These are phyloP conservation scores for Hydra vulgaris DNA, from an alignment of 30 jellyfish, hydroid and myxozoan genomes.

Conservation along the genomic window DNA sequence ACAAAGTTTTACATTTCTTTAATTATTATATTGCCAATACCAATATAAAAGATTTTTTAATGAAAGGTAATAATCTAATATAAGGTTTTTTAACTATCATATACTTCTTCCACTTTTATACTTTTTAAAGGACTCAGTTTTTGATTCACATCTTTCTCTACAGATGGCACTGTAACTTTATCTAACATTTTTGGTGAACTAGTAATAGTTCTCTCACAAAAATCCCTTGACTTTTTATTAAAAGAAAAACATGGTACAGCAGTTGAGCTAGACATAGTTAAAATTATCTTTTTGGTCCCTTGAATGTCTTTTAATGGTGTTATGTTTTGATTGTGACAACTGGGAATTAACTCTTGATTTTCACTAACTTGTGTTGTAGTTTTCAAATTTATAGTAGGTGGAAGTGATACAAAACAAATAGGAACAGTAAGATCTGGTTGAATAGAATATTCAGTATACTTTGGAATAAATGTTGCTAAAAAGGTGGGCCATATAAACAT, in stretches of 20 bases:
- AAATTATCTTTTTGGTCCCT: not conserved
- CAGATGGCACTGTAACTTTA: no score
- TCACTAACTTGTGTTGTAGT: not conserved
- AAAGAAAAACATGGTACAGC: not conserved
- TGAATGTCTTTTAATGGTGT: not conserved
- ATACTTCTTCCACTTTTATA: no score
- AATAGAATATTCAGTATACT: not conserved
- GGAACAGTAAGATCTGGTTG: not conserved
- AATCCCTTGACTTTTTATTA: not conserved
- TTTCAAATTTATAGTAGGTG: not conserved
- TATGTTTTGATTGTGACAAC: no score
- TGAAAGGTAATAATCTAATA: no score
- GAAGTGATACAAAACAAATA: not conserved
- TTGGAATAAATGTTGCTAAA: slow-evolving; percentile 51
- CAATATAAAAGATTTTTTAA: no score
- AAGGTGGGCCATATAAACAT: slow-evolving; percentile 75
- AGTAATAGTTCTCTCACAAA: not conserved
- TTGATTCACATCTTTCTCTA: no score
- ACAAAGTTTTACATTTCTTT: no score
- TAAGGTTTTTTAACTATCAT: no score
- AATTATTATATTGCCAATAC: no score
- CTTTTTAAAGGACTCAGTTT: no score
- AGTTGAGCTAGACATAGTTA: not conserved
- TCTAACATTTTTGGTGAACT: not conserved
- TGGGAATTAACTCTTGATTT: not conserved